These are phyloP conservation scores for Parus major DNA, from an alignment of 2,113 vertebrate genomes.

Conservation along the genomic window DNA sequence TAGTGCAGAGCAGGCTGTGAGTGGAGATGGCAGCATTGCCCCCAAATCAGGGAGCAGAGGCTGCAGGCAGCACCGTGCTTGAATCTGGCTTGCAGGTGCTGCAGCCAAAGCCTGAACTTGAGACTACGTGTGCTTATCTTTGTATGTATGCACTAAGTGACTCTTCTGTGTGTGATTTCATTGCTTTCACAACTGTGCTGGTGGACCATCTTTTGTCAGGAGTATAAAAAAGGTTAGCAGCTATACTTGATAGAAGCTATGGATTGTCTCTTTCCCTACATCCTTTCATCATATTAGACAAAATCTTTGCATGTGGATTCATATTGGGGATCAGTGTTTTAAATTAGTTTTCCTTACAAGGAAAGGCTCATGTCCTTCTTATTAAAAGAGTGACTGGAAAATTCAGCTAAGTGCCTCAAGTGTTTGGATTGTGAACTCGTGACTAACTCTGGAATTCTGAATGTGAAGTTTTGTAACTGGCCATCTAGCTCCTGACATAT, in stretches of 20 bases:
- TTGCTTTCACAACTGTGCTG: not conserved
- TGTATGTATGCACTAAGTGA: not conserved
- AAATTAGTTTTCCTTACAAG: not conserved
- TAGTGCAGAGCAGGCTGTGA: not conserved
- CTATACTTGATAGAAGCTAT: not conserved
- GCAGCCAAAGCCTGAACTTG: not conserved
- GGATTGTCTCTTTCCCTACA: not conserved
- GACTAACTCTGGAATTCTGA: not conserved
- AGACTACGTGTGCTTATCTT: not conserved
- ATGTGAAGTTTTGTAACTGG: not conserved
- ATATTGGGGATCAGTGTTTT: not conserved
- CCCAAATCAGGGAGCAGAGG: not conserved
- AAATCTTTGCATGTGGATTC: not conserved
- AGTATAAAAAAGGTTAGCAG: not conserved
- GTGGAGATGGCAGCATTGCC: rapidly evolving
- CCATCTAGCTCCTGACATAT: not conserved
- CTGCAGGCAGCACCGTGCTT: not conserved
- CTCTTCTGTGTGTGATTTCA: not conserved
- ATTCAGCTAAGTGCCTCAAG: not conserved
- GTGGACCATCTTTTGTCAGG: not conserved
- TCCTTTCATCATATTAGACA: rapidly evolving
- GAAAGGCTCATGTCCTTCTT: not conserved
- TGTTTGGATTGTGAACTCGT: not conserved
- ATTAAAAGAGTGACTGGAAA: not conserved
- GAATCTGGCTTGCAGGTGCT: not conserved